A percentile compares a stretch with the other conserved stretches of the same genome.
Conservation (phyloP, 1,140 invertebrate species). For the Cyphomyrmex costatus region DNA sequence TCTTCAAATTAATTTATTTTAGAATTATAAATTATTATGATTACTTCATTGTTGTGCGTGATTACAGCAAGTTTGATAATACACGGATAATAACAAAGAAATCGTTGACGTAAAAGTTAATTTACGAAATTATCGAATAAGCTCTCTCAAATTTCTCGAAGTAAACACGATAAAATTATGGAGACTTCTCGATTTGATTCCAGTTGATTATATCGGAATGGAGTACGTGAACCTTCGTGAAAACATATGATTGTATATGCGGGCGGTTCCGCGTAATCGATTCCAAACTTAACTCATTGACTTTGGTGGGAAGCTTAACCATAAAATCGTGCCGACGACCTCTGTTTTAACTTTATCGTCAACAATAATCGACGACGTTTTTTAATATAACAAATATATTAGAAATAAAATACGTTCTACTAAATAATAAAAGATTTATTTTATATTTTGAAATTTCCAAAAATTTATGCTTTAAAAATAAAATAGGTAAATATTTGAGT, state of each 20-base stretch:
- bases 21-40: no score
- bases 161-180: constrained; percentile 38
- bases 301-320: constrained; percentile 17
- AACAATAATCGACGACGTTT: not conserved
- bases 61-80: not conserved
- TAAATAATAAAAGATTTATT: not conserved
- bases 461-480: no score
- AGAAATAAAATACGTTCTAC: not conserved
- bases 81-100: not conserved
- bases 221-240: constrained; percentile 46
- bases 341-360: not conserved
- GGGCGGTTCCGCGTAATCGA: constrained; percentile 28
- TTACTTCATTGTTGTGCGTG: not conserved
- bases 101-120: not conserved
- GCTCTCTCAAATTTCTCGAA: not conserved
- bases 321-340: constrained; percentile 54
- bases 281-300: constrained; percentile 62
- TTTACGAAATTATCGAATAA: not conserved
- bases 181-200: constrained; percentile 56
- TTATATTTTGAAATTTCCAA: no score
- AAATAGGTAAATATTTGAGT: no score
- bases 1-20: no score
- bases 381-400: no score
- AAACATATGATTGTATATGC: constrained; percentile 45
- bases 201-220: constrained; percentile 49